Base-by-base conservation (phyloP, 1,140 invertebrate species). In the Camponotus vicinus region DNA sequence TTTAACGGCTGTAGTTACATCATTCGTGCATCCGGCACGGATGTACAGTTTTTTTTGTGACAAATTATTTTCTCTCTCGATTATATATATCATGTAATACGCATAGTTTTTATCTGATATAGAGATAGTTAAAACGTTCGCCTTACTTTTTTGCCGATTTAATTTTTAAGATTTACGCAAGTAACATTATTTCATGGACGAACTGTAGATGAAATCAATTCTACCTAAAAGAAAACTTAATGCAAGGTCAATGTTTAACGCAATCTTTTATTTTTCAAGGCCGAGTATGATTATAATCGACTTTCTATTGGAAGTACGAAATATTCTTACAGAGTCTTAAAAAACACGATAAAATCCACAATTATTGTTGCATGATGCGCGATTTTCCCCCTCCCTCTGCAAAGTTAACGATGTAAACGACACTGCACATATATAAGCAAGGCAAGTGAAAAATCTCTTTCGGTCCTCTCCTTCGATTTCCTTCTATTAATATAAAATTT, bases 21-120 rank as follows among this genome's bases (percentile, higher is more conserved):
- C 84, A 86, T 49, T 37, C 70, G 3, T 32, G 34, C 63, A 86
- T 87, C 86, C 86, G 83, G 73, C 49, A 78, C 37, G 27, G 45
- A 87, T 63, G 15, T 27, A 52, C 27, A 0, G 32, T 84, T 52
- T 66, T 82, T 45, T 49, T 40, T 21, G 37, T 61, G 2, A 80
- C 32, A 21, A 64, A 27, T 75, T 21, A 59, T 37, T 13, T 61
- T 27, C 5, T 73, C 49, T 3, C 8, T 27, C 37, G 13, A 3
- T 21, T 21, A 55, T 40, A 34, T 49, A 15, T n/a, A 40, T 59
- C n/a, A 18, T 59, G 13, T 0, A 1, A 11, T 13, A 55, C 18
- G 5, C 45, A 13, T n/a, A 59, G 21, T 75, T 8, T 40, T 8
- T 27, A 21, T 34, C 18, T 32, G 6, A 40, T 59, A 15, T 18